These are phyloP conservation scores for Pituophis catenifer DNA, from an alignment of 2,113 vertebrate species.

Conservation along the genomic window DNA sequence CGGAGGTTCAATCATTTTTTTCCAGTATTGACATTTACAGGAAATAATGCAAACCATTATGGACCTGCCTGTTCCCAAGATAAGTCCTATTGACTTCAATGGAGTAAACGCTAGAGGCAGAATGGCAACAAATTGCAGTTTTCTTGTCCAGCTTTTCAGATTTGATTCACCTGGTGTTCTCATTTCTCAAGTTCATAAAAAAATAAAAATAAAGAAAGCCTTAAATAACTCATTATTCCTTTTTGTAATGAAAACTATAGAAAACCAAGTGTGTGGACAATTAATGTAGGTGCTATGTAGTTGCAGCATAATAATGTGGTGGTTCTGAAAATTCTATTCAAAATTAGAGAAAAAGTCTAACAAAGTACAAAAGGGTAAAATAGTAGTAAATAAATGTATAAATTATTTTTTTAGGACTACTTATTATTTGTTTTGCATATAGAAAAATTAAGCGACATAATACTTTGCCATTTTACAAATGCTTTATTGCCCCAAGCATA, in stretches of 20 bases:
- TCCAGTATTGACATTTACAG: not conserved
- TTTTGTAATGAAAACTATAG: not conserved
- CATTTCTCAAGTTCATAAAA: not conserved
- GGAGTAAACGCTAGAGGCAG: not conserved
- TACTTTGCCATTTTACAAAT: not conserved
- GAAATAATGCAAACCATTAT: not conserved
- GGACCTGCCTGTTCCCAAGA: not conserved
- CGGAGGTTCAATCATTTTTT: not conserved
- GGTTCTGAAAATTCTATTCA: not conserved
- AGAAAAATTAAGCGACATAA: not conserved
- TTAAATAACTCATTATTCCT: not conserved
- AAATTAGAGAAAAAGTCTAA: not conserved
- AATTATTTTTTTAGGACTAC: not conserved
- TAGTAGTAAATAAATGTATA: not conserved
- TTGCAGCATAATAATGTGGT: not conserved
- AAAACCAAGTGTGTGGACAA: not conserved
- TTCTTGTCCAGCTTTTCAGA: not conserved
- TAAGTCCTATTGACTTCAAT: not conserved
- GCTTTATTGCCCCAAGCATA: not conserved
- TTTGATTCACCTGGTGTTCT: not conserved
- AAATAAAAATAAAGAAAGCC: not conserved
- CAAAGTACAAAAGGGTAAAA: not conserved
- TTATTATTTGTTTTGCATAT: not conserved
- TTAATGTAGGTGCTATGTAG: not conserved
- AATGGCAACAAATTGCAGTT: not conserved